Evolutionary conservation across 2,797 vertebrate genomes (phyloP), one percentile per base, ranked within the genome.

Genomic region (Dipus sagitta): DNA sequence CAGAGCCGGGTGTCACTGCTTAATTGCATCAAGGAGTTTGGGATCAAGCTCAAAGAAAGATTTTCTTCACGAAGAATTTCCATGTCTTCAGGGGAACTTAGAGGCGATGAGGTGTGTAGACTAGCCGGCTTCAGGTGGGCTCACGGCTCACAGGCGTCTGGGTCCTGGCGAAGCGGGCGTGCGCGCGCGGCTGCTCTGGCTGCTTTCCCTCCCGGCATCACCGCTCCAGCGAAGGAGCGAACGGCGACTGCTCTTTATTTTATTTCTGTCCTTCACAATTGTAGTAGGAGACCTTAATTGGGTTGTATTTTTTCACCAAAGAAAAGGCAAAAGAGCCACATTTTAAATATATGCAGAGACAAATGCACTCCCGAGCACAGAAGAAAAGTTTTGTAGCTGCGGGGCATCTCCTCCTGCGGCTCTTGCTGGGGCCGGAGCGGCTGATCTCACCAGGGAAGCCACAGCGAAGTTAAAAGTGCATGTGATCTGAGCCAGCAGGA

Each of bases 1-100:
- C 96, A 98, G 86, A 98, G 95, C 94, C 97, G 97, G 86, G 96
- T 96, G 68, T 98, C 97, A 6, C 97, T 94, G 67, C 96, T 96
- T 93, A 97, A 96, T 92, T 98, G 98, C 78, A 98, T 96, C 52
- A 98, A 96, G 76, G 98, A 97, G 95, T 98, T 98, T 72, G 81
- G 92, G 82, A 97, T 97, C 67, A 98, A 97, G 92, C 98, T 98
- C 96, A 96, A 74, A 93, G 97, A 97, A 84, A 91, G 96, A 60
- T 98, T 97, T 96, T 97, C 97, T 92, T 98, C 98, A 91, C 96
- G 98, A 82, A 98, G 97, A 96, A 98, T 96, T 97, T 98, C 98
- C 98, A 98, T 98, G 94, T 97, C 97, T 96, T 85, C 96, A 95
- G 97, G 62, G 60, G 80, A 97, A 96, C 97, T 86, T 6, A 72